Base-by-base conservation (phyloP, 2,113 vertebrate genomes). In the Perognathus longimembris region DNA sequence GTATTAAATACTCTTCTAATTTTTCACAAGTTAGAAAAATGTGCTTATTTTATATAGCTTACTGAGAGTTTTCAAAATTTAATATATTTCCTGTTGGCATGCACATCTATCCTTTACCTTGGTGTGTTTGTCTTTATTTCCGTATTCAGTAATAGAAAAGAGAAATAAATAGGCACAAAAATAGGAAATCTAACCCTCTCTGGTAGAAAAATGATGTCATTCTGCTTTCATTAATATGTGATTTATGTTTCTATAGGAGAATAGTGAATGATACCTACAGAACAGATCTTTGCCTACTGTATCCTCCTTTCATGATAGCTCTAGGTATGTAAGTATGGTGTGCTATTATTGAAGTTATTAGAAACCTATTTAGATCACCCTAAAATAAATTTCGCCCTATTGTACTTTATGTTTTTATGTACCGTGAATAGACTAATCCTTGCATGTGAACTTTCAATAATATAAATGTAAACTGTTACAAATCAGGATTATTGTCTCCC, bases 241-340 rank as follows among this genome's bases (percentile, higher is more conserved):
- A 80, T 82, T 96, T 98, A 17, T 97, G 66, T 98, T 97, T 97
- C 83, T 96, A 77, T 97, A 99, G 99, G 99, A 99, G 99, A 97
- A 99, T 99, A 98, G 99, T 99, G 97, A 99, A 99, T 89, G 99
- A 99, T 97, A 99, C 99, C 10, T 99, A 99, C 97, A 98, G 99
- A 97, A 99, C 99, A 89, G 99, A 99, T 97, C 99, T 99, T 93
- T 99, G 99, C 97, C 98, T 99, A 91, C 99, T 99, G 96, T 99
- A 99, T 96, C 99, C 99, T 97, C 99, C 99, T 92, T 99, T 99
- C 96, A 99, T 99, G 99, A 99, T 99, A 94, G 99, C 99, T 94
- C 98, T 99, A 95, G 99, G 99, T 99, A 98, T 98, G 98, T 98
- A 96, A 93, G 38, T 9, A 9, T 80, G 88, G 20, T 61, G 4